phyloP scores from a whole-genome alignment of 2,113 vertebrate species.

The Amphiprion ocellaris region DNA sequence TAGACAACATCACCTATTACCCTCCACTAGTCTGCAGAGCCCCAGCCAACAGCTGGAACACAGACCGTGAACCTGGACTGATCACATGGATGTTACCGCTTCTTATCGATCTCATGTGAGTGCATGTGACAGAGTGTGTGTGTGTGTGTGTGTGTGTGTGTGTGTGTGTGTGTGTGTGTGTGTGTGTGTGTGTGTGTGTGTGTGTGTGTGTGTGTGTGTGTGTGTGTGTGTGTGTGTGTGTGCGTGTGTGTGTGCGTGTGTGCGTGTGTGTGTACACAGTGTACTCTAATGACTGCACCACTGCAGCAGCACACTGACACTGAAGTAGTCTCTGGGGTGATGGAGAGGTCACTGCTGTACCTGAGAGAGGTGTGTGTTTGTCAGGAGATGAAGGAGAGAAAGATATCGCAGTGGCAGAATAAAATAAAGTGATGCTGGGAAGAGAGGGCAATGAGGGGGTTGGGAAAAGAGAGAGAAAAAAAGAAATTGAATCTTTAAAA shows the following conservation, averaged over 20 bases:
- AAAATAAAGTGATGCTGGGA: neutral
- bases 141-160: neutral
- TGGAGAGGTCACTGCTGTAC: conserved; percentile 52
- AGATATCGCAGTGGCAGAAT: conserved; percentile 1
- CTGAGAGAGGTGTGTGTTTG: conserved; percentile 21
- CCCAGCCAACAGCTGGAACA: too few species aligned
- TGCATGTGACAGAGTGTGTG: conserved; percentile 9
- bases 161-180: too few species aligned
- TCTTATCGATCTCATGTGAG: neutral
- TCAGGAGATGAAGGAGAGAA: conserved; percentile 19
- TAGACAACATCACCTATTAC: too few species aligned
- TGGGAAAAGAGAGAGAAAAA: neutral
- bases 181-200: neutral
- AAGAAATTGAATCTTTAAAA: conserved; percentile 21
- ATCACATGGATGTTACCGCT: conserved; percentile 9
- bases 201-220: too few species aligned
- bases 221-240: neutral
- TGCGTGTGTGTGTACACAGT: conserved; percentile 3
- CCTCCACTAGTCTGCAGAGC: too few species aligned
- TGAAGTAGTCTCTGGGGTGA: conserved; percentile 47
- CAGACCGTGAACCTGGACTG: neutral
- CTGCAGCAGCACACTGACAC: conserved; percentile 43
- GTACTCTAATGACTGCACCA: conserved; percentile 4
- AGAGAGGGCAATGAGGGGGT: neutral
- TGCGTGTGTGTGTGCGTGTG: neutral